Base-by-base conservation (phyloP, 2,797 vertebrate genomes). In the Staurois parvus region DNA sequence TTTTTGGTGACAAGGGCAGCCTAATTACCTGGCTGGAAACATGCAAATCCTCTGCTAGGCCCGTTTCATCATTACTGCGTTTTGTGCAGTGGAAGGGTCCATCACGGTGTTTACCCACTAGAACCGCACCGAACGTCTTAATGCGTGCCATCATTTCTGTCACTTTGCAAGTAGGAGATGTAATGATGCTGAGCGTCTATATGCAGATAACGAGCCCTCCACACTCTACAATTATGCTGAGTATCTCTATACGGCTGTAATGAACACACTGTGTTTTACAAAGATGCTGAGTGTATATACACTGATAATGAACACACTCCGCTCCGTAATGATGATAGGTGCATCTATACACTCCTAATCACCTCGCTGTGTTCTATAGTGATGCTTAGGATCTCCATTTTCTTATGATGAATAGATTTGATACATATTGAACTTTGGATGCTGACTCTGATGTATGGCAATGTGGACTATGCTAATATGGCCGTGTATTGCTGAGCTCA, bases 151-250 rank as follows among this genome's bases (percentile, higher is more conserved):
- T 84, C 74, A 78, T 78, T 84, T 84, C 67, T 84, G 72, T 76
- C 83, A 76, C 74, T 62, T 37, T 19, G 68, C 66, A 84, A 84
- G 28, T 72, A 72, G n/a, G 37, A 62, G 83, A 67, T 45, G 68
- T 84, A 84, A 84, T 84, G 83, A 84, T 84, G 83, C 75, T 26
- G 83, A 84, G 76, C 75, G 76, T 84, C 75, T 84, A 73, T 79
- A 79, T 78, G 69, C 76, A 72, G 68, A 64, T 84, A 84, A 84
- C 78, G 83, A 84, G 83, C 76, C 76, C 69, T 66, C 59, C 76
- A 37, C 76, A 73, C 76, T 73, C 76, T 84, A 79, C 70, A 79
- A 84, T 84, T 79, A 84, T 73, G 68, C 83, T 84, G 83, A 73
- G 76, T 73, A 73, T 84, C 68, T 84, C 68, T 84, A 73, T 79